Conservation (phyloP, 2,113 vertebrate species). For the Dermatemys mawii region DNA sequence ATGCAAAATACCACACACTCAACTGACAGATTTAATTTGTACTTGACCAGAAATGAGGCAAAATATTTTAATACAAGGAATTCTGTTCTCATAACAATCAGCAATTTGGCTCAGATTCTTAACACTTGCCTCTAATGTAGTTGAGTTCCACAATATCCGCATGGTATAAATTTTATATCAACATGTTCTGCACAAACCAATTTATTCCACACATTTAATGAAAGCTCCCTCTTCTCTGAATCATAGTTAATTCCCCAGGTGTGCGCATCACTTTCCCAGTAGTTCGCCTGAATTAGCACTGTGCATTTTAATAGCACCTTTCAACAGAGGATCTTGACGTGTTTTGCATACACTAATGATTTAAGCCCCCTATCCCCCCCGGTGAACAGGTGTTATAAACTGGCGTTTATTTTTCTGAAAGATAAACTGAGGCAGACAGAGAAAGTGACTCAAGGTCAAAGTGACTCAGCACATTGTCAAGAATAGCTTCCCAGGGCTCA, state of each 20-base stretch:
- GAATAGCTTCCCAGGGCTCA: background rate
- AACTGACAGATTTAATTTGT: background rate
- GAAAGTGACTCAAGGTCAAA: background rate
- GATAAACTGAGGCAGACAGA: background rate
- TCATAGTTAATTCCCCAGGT: background rate
- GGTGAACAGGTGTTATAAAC: background rate
- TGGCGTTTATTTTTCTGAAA: background rate
- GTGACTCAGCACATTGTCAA: background rate
- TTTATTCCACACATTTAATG: background rate
- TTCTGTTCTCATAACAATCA: background rate
- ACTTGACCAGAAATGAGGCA: background rate
- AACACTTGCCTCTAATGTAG: background rate
- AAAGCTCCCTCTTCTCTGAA: background rate
- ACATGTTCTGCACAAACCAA: background rate
- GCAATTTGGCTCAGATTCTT: background rate
- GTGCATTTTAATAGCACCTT: background rate
- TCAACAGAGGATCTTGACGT: background rate
- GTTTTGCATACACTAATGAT: background rate
- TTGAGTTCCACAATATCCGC: background rate
- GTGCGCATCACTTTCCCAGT: background rate
- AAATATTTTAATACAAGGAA: background rate
- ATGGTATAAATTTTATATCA: background rate
- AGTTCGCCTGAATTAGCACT: background rate
- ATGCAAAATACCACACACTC: background rate
- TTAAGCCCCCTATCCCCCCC: background rate